Percentiles rank a stretch among this genome's conserved stretches.
These are phyloP conservation scores for Biston stratarius DNA, from an alignment of 2,888 invertebrate genomes.

Conservation along the genomic window DNA sequence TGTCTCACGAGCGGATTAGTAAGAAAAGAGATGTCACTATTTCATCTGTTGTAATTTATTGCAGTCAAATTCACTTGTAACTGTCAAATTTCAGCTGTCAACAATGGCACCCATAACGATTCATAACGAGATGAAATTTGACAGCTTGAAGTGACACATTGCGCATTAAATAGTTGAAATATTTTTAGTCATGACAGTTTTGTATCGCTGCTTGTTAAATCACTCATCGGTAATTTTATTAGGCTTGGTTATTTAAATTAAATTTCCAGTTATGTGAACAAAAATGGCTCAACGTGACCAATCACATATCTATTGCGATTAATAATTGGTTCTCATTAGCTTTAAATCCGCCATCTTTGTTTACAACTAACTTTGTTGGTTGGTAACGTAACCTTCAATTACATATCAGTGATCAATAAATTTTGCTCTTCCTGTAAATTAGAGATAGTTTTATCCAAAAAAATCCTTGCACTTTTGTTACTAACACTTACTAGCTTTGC, in stretches of 20 bases:
- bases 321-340: background rate
- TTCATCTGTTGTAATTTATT: background rate
- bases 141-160: background rate
- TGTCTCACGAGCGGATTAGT: slow-evolving; percentile 23
- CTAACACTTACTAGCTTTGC: slow-evolving; percentile 60
- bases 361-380: slow-evolving; percentile 1
- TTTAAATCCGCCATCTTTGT: slow-evolving; percentile 1
- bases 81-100: background rate
- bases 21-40: too few relatives aligned
- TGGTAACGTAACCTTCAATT: background rate
- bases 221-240: slow-evolving; percentile 9
- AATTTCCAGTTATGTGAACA: slow-evolving; percentile 3
- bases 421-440: slow-evolving; percentile 23
- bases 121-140: background rate
- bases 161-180: background rate
- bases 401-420: slow-evolving; percentile 4
- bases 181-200: slow-evolving; percentile 1
- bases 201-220: slow-evolving; percentile 1
- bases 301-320: background rate
- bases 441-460: slow-evolving; percentile 44
- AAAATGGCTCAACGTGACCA: background rate
- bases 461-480: slow-evolving; percentile 56
- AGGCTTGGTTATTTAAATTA: background rate
- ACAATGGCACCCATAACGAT: too few relatives aligned
- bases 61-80: background rate